Evolutionary conservation across 2,888 invertebrate genomes (phyloP).

Genomic region (Theretra japonica): DNA sequence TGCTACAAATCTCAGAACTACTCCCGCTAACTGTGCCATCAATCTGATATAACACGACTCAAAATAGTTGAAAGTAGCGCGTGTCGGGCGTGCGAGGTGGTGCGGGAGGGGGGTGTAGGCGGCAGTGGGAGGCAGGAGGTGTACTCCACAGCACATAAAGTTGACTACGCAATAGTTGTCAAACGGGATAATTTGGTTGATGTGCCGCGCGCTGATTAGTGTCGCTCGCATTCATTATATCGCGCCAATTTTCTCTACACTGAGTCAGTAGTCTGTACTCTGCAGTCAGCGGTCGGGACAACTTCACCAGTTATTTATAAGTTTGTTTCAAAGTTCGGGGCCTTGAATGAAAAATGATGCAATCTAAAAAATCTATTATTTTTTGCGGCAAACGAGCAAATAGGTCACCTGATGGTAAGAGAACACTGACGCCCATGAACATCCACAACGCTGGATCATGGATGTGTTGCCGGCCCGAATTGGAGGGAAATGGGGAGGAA

Average conservation of each 20-base stretch:
- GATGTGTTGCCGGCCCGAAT: too few species aligned
- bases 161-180: conserved; percentile 26
- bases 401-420: too few species aligned
- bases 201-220: conserved; percentile 25
- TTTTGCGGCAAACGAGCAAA: too few species aligned
- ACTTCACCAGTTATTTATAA: not conserved
- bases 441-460: too few species aligned
- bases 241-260: conserved; percentile 17
- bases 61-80: not conserved
- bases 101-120: not conserved
- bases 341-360: too few species aligned
- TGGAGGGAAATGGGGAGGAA: too few species aligned
- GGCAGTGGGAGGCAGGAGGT: not conserved
- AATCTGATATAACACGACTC: conserved; percentile 5
- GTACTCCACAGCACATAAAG: conserved; percentile 24
- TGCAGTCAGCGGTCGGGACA: not conserved
- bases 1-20: not conserved
- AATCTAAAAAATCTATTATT: too few species aligned
- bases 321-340: not conserved
- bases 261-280: too few species aligned
- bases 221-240: conserved; percentile 25
- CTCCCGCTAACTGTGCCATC: not conserved
- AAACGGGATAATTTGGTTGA: conserved; percentile 27
- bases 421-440: too few species aligned
- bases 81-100: not conserved